Evolutionary conservation across 2,797 vertebrate genomes (phyloP).

Genomic region (Sorex maritimensis): DNA sequence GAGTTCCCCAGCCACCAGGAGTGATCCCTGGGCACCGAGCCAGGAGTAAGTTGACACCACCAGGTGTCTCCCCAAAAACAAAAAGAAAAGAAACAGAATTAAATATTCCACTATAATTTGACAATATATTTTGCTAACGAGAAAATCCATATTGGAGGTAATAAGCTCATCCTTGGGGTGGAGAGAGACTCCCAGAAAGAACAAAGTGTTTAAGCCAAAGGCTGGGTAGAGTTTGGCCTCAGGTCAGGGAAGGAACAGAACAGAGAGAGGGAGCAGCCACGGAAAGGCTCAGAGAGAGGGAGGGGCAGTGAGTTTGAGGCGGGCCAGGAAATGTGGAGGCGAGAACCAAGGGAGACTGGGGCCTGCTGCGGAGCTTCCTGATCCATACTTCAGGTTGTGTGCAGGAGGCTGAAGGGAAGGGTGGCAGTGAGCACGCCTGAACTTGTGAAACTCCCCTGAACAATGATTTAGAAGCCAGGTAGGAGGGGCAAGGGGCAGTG

Average conservation of each 20-base stretch:
- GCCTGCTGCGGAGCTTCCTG: neutral
- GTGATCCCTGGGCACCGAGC: too few relatives aligned
- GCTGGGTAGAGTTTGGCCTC: neutral
- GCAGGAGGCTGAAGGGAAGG: neutral
- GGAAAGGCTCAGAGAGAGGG: neutral
- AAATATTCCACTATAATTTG: conserved; percentile 7
- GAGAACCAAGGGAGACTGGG: neutral
- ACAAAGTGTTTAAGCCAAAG: neutral
- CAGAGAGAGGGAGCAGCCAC: neutral
- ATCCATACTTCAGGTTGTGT: neutral
- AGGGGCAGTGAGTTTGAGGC: neutral
- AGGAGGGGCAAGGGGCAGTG: neutral
- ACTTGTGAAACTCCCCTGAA: neutral
- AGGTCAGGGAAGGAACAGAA: neutral
- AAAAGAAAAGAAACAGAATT: neutral
- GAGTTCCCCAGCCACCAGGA: too few relatives aligned
- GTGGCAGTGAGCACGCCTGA: neutral
- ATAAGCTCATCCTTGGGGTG: neutral
- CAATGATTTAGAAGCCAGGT: neutral
- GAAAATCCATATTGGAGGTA: neutral
- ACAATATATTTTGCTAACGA: conserved; percentile 12
- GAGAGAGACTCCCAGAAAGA: neutral
- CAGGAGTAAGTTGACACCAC: too few relatives aligned
- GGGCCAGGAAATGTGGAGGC: neutral
- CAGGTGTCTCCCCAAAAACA: too few relatives aligned